Evolutionary conservation across 30 jellyfish, hydroid and myxozoan genomes (phyloP), one percentile per base, ranked within the genome.

Genomic region (Haliclystus octoradiatus): DNA sequence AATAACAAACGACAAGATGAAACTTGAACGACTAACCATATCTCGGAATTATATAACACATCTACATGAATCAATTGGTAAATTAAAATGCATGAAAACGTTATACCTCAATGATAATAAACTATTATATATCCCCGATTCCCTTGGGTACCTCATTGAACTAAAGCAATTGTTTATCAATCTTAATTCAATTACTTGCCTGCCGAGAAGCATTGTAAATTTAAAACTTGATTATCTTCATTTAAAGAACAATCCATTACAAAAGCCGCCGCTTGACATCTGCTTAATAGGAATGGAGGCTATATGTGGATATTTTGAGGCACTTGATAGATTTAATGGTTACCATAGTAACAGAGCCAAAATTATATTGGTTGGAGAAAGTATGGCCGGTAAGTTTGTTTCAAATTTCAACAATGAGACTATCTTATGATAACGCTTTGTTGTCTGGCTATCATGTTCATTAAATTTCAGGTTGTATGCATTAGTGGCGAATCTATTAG

Each of bases 251-350:
- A 86, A 86, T 65, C 94, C 92, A 1, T 66, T 86, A 4, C 96
- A 79, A n/a, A 63, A 27, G 47, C 96, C 96, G 9, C 96, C 96
- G 12, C 28, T 66, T 28, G 94, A 86, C 33, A 75, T 86, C 35
- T 81, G 95, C 49, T 28, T 33, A 30, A 65, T 79, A 66, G 96
- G 96, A 1, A 52, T 62, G 33, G 33, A 73, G 2, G 53, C 93
- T 14, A 86, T 86, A 52, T 61, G 69, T 65, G 81, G 67, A 0
- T 86, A 52, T 68, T 86, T 78, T 69, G 82, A 69, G 9, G 96
- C 92, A 1, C 30, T 69, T 23, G 69, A 75, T n/a, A 33, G 49
- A 22, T 30, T 75, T 19, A 26, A 52, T 26, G 76, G 80, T 0
- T 31, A 63, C 23, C 33, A 63, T 32, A 62, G 89, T 66, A 73